phyloP scores from a whole-genome alignment of 2,888 invertebrate species.

The Tetanocera ferruginea region DNA sequence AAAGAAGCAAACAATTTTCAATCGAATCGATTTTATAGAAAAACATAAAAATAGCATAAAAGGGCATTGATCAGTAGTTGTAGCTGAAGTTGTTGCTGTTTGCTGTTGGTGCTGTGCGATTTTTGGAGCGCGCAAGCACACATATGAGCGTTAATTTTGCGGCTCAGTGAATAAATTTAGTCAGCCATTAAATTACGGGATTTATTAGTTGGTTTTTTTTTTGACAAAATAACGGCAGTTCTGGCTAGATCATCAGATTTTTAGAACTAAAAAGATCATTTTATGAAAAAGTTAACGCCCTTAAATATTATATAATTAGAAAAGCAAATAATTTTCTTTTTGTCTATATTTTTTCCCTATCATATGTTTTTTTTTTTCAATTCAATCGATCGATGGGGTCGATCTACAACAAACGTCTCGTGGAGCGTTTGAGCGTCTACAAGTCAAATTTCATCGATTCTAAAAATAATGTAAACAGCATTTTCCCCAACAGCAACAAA shows the following conservation, averaged over 20 bases:
- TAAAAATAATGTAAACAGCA: slow-evolving; percentile 27
- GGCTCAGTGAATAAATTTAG: slow-evolving; percentile 38
- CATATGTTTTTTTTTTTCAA: not conserved
- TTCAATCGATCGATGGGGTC: not conserved
- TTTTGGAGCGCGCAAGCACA: slow-evolving; percentile 6
- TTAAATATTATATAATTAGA: too few relatives aligned
- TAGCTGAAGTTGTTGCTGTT: too few relatives aligned
- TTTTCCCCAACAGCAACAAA: slow-evolving; percentile 4
- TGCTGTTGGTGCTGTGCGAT: slow-evolving; percentile 8
- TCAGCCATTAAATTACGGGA: slow-evolving; percentile 12
- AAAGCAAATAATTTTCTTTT: too few relatives aligned
- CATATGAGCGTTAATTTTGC: slow-evolving; percentile 13
- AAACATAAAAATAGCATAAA: slow-evolving; percentile 26
- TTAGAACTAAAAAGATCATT: too few relatives aligned
- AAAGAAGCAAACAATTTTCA: not conserved
- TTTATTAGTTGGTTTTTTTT: slow-evolving; percentile 5
- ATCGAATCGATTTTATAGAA: not conserved
- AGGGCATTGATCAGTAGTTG: slow-evolving; percentile 32
- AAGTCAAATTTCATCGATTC: not conserved
- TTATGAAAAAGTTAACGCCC: too few relatives aligned
- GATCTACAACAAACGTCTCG: not conserved
- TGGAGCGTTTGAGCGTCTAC: too few relatives aligned
- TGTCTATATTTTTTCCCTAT: not conserved
- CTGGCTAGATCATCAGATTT: too few relatives aligned
- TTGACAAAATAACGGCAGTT: not conserved